Evolutionary conservation across 2,888 invertebrate species (phyloP).

Genomic region (Disparrhopalites patrizii): DNA sequence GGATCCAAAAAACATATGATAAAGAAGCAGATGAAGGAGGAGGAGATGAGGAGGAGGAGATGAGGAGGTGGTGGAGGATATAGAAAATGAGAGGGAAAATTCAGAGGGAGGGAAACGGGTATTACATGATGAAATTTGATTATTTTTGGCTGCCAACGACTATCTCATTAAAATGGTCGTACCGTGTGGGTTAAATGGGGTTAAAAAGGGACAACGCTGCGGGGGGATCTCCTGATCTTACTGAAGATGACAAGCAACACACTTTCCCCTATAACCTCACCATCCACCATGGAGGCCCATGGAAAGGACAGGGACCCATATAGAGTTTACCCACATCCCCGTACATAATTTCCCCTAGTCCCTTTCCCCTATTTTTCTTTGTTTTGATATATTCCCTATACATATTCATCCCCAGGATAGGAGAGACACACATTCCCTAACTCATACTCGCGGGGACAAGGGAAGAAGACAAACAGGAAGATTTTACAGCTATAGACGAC

Average conservation of each 20-base stretch:
- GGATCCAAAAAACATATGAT: no score
- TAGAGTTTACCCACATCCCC: no score
- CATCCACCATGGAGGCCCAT: no score
- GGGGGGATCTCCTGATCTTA: constrained; percentile 19
- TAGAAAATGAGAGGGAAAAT: background rate
- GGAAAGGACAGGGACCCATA: no score
- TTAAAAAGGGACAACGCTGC: constrained; percentile 31
- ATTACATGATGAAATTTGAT: constrained; percentile 32
- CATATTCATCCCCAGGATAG: background rate
- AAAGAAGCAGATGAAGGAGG: background rate
- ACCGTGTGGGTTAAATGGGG: constrained; percentile 26
- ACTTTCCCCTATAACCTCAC: no score
- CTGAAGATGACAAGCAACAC: constrained; percentile 18
- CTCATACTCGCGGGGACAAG: no score
- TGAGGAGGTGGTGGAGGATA: no score
- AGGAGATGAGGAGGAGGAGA: background rate
- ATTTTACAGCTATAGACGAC: no score
- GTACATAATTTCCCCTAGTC: no score
- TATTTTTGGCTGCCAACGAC: constrained; percentile 31
- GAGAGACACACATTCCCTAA: background rate
- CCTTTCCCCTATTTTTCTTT: no score
- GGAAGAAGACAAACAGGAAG: no score
- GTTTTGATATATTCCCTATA: no score
- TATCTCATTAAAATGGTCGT: constrained; percentile 31
- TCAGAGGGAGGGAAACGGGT: constrained; percentile 18